Evolutionary conservation across 1,140 invertebrate genomes (phyloP).

Genomic region (Ips nitidus): DNA sequence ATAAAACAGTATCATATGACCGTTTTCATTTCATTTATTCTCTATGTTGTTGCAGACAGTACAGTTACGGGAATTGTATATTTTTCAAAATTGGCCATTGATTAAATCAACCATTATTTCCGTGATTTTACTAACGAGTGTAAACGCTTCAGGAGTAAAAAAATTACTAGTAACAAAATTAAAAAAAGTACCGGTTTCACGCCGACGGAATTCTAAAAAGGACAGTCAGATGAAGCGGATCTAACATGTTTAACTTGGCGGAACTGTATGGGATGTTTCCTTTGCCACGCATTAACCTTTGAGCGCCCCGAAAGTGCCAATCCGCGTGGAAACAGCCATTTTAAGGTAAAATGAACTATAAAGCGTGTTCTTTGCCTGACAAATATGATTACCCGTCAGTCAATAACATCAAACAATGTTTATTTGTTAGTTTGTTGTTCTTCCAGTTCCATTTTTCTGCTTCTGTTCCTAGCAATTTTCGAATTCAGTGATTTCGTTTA

Average conservation of each 20-base stretch:
- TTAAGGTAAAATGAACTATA: constrained; percentile 46
- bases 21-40: too few species aligned
- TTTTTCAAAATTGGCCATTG: too few species aligned
- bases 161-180: too few species aligned
- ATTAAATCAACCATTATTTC: too few species aligned
- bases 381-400: constrained; percentile 47
- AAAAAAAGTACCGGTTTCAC: constrained; percentile 13
- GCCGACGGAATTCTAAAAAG: constrained; percentile 28
- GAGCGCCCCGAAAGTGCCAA: constrained; percentile 43
- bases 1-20: too few species aligned
- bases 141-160: too few species aligned
- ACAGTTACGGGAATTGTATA: too few species aligned
- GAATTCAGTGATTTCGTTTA: too few species aligned
- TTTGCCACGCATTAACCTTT: constrained; percentile 50
- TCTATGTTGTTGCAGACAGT: too few species aligned
- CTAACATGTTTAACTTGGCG: constrained; percentile 42
- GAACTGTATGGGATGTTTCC: constrained; percentile 46
- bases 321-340: constrained; percentile 43
- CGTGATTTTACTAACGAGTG: too few species aligned
- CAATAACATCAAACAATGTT: constrained; percentile 47
- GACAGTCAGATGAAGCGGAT: constrained; percentile 38
- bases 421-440: constrained; percentile 36
- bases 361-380: constrained; percentile 44
- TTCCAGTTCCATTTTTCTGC: constrained; percentile 29
- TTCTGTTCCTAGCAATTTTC: neutral